Evolutionary conservation across 2,113 vertebrate species (phyloP), one percentile per base, ranked within the genome.

Genomic region (Megalops atlanticus): DNA sequence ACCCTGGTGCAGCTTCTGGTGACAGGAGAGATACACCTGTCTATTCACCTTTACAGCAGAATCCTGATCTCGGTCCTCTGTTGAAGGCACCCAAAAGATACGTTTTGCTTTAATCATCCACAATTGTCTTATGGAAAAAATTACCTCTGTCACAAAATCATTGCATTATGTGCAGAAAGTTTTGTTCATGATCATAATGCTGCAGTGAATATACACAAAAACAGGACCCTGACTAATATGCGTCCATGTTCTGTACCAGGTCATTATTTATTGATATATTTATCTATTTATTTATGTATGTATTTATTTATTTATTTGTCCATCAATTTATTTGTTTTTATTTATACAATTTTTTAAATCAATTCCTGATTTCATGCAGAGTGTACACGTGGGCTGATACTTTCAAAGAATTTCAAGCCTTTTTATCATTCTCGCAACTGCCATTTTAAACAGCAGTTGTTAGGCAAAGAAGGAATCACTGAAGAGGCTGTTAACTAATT

Each of bases 261-360:
- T 92, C 89, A 90, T 83, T 81, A 85, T 80, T 79, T 84, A 85
- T 84, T 81, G 76, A 69, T 47, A 49, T 64, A 79, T 77, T 74
- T 87, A 75, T 84, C 80, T 81, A 77, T 82, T 76, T 79, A 77
- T 85, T 70, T 86, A 89, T 90, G 85, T 76, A 80, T 72, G 36
- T 31, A 85, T 81, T 68, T 86, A 69, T 85, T 80, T 77, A 85
- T 87, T 83, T 64, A 45, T 71, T 80, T 85, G 78, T 81, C 84
- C 81, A 79, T 86, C 78, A 69, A 16, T 43, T 77, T 35, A 24
- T n/a, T n/a, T 80, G n/a, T 74, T 52, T 14, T 64, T n/a, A 64
- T 54, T 15, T 35, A 43, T 18, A 52, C 82, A 49, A 71, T 81
- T 82, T 82, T 69, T 70, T n/a, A 72, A 87, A 86, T 81, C 86